A percentile compares a stretch with the other conserved stretches of the same genome.
Evolutionary conservation across 2,797 vertebrate species (phyloP).

Genomic region (Salmo trutta): DNA sequence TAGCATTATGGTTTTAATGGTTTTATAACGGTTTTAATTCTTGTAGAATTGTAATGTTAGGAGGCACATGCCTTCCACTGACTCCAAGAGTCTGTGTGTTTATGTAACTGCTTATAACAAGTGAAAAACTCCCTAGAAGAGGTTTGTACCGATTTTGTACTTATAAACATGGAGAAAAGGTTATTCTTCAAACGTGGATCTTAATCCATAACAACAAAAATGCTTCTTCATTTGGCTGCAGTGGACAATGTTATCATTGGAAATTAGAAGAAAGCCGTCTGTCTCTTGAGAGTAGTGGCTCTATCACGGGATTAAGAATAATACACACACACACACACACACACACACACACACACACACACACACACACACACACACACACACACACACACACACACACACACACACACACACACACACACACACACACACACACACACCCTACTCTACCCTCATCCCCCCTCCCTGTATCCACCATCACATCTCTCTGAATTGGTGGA

Average conservation of each 20-base stretch:
- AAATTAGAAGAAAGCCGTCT: conserved; percentile 32
- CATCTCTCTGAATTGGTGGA: conserved; percentile 38
- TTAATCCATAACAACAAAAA: not conserved
- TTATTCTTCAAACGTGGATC: not conserved
- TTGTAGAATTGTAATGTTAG: not conserved
- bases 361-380: conserved; percentile 8
- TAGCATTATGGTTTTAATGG: not conserved
- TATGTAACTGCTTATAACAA: not conserved
- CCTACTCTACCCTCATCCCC: not conserved
- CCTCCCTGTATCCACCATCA: conserved; percentile 21
- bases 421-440: not conserved
- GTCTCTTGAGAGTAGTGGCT: conserved; percentile 18
- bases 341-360: conserved; percentile 18
- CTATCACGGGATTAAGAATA: conserved; percentile 25
- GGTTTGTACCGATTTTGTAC: not conserved
- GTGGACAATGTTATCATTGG: not conserved
- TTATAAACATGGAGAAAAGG: not conserved
- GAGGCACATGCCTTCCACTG: not conserved
- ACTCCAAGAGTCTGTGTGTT: not conserved
- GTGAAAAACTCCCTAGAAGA: not conserved
- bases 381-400: too few relatives aligned
- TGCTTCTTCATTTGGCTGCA: not conserved
- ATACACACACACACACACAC: conserved; percentile 15
- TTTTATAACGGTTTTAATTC: not conserved
- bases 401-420: not conserved